phyloP scores from a whole-genome alignment of 2,888 invertebrate species.

The Cheilosia vulpina region DNA sequence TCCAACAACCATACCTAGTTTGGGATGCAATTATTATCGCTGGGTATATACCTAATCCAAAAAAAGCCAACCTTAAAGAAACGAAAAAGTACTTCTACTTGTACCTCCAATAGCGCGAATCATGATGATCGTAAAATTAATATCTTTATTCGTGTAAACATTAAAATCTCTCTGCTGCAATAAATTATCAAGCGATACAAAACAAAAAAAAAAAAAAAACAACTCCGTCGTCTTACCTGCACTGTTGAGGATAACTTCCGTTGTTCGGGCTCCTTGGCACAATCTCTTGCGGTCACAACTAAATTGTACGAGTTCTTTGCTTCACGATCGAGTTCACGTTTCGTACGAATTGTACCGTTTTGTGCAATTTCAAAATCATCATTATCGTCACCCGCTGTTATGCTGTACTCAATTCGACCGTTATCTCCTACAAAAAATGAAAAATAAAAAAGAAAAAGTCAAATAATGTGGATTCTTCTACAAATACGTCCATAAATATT shows the following conservation, averaged over 20 bases:
- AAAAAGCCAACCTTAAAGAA: slow-evolving; percentile 2
- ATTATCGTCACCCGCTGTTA: slow-evolving; percentile 92
- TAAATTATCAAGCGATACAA: slow-evolving; percentile 58
- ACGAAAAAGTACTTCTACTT: slow-evolving; percentile 36
- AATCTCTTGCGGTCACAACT: slow-evolving; percentile 93
- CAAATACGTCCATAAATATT: slow-evolving; percentile 48
- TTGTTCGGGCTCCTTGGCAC: slow-evolving; percentile 88
- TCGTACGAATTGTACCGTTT: slow-evolving; percentile 94
- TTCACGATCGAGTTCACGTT: slow-evolving; percentile 92
- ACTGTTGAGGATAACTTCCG: slow-evolving; percentile 92
- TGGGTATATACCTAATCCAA: not conserved
- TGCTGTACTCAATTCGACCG: slow-evolving; percentile 92
- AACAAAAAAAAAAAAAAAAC: slow-evolving; percentile 44
- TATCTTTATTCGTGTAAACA: slow-evolving; percentile 74
- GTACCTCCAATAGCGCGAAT: slow-evolving; percentile 61
- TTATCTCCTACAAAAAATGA: slow-evolving; percentile 88
- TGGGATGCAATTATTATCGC: slow-evolving; percentile 57
- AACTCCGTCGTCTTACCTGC: slow-evolving; percentile 85
- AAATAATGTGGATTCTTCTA: slow-evolving; percentile 23
- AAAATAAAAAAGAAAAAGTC: slow-evolving; percentile 48
- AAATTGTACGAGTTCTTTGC: slow-evolving; percentile 91
- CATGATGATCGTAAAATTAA: slow-evolving; percentile 72
- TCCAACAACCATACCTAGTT: slow-evolving; percentile 44
- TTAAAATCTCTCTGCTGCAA: slow-evolving; percentile 67
- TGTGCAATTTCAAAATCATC: slow-evolving; percentile 91